Percentiles rank a stretch among this genome's conserved stretches.
Conservation (phyloP, 2,797 vertebrate genomes). For the Tachyglossus aculeatus region DNA sequence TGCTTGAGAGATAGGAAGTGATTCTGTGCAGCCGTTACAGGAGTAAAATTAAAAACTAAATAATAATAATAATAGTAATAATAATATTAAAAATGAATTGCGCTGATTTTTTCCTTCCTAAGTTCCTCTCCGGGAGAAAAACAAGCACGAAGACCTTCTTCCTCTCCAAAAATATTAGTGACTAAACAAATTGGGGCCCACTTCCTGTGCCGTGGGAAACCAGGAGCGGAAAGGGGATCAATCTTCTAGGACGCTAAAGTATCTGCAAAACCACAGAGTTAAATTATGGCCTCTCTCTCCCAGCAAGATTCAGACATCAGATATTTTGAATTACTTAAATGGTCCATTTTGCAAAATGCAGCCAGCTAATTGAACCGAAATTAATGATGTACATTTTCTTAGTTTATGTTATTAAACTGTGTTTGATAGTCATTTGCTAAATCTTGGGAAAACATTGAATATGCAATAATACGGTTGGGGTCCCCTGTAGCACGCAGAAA, state of each 20-base stretch:
- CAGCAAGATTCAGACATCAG: neutral
- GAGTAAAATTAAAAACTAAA: no score
- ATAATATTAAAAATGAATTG: neutral
- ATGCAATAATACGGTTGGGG: conserved; percentile 43
- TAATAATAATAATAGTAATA: no score
- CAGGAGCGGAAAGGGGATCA: conserved; percentile 14
- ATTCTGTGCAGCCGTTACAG: conserved; percentile 12
- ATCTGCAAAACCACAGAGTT: neutral
- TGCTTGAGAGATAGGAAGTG: conserved; percentile 1
- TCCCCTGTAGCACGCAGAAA: conserved; percentile 34
- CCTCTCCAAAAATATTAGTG: conserved; percentile 50
- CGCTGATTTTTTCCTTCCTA: accelerated
- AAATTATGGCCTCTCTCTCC: conserved; percentile 14
- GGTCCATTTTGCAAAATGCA: conserved; percentile 4
- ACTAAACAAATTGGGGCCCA: conserved; percentile 41
- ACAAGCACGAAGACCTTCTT: conserved; percentile 18
- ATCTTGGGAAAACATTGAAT: conserved; percentile 56
- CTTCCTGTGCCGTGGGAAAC: conserved; percentile 22
- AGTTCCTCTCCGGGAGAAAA: conserved; percentile 16
- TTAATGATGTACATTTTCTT: conserved; percentile 51
- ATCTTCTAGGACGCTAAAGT: conserved; percentile 13
- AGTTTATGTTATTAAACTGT: conserved; percentile 51
- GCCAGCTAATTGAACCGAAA: conserved; percentile 58
- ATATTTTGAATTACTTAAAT: conserved; percentile 19
- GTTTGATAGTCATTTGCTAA: conserved; percentile 61